A percentile compares a stretch with the other conserved stretches of the same genome.
Conservation (phyloP, 2,888 invertebrate species). For the Palloptera scutellata region DNA sequence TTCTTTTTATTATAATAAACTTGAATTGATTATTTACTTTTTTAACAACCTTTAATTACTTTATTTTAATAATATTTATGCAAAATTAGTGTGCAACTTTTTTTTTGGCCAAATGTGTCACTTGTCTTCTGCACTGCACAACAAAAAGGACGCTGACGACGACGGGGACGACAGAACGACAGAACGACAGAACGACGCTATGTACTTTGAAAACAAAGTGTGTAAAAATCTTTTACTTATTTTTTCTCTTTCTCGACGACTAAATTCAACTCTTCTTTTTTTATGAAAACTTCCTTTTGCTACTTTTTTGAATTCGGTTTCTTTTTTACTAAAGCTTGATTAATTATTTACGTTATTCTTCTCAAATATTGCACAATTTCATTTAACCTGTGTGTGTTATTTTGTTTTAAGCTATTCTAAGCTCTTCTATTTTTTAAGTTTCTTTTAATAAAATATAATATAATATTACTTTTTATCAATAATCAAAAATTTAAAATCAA, state of each 20-base stretch:
- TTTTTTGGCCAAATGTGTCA: conserved; percentile 5
- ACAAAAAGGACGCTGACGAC: no score
- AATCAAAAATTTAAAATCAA: no score
- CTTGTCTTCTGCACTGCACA: no score
- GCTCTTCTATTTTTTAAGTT: conserved; percentile 9
- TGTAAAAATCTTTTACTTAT: no score
- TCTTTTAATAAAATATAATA: no score
- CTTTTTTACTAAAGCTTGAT: conserved; percentile 8
- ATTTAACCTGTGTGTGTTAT: not conserved
- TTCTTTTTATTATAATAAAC: no score
- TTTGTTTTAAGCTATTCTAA: conserved; percentile 8
- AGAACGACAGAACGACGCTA: no score
- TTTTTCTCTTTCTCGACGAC: conserved; percentile 32
- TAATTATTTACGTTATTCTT: conserved; percentile 13
- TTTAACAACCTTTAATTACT: conserved; percentile 5
- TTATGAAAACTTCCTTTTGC: not conserved
- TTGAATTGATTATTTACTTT: not conserved
- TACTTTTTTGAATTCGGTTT: not conserved
- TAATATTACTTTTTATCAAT: no score
- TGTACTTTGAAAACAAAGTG: no score
- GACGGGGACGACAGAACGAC: no score
- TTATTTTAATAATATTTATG: not conserved
- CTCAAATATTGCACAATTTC: not conserved
- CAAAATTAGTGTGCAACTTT: conserved; percentile 9
- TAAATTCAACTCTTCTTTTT: not conserved